phyloP scores from a whole-genome alignment of 2,888 invertebrate genomes.

The Tetheella fluctuosa region DNA sequence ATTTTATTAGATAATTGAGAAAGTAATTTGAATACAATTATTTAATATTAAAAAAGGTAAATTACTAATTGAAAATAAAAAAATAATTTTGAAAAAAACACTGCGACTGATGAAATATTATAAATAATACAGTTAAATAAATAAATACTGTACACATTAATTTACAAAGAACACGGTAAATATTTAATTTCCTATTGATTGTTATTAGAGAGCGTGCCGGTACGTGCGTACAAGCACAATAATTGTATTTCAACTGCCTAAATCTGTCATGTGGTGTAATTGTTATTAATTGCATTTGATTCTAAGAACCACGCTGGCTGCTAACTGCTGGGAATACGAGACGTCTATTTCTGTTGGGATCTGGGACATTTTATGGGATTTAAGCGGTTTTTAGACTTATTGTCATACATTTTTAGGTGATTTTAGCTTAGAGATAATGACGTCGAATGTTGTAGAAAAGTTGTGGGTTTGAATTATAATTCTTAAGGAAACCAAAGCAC shows the following conservation, averaged over 20 bases:
- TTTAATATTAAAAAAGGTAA: no score
- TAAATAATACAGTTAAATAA: no score
- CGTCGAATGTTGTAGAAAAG: no score
- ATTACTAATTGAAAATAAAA: no score
- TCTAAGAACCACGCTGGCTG: constrained; percentile 38
- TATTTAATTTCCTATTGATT: constrained; percentile 15
- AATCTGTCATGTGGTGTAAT: constrained; percentile 53
- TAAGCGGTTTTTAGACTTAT: constrained; percentile 17
- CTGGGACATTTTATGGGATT: constrained; percentile 21
- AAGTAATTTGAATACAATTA: no score
- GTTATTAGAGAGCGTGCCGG: constrained; percentile 17
- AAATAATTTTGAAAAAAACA: no score
- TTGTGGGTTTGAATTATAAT: no score
- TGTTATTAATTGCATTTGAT: constrained; percentile 44
- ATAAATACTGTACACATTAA: not conserved
- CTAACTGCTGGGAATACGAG: constrained; percentile 19
- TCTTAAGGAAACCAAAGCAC: no score
- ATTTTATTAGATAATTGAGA: no score
- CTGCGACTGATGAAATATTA: no score
- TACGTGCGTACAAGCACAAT: constrained; percentile 20
- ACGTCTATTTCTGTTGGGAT: constrained; percentile 30
- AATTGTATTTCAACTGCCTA: constrained; percentile 24
- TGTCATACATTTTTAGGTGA: constrained; percentile 8
- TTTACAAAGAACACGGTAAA: not conserved
- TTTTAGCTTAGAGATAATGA: no score